Percentiles rank a stretch among this genome's conserved stretches.
Conservation (phyloP, 1,140 invertebrate species). For the Metaphire vulgaris region DNA sequence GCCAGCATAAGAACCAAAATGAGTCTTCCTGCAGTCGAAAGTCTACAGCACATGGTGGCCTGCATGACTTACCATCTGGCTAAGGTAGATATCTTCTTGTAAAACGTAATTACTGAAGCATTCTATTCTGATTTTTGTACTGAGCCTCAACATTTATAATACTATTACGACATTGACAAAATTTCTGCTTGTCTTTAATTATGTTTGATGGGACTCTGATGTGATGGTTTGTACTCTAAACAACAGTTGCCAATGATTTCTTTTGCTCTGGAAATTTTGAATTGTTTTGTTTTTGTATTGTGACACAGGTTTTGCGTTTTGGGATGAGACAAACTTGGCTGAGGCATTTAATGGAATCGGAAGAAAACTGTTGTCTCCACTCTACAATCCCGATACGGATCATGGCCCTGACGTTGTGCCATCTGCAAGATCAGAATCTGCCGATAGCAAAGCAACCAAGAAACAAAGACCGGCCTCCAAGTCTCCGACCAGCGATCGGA, state of each 20-base stretch:
- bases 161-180: no score
- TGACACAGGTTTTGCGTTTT: constrained; percentile 7
- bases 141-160: no score
- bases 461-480: no score
- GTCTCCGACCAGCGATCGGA: no score
- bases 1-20: constrained; percentile 43
- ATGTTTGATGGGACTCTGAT: no score
- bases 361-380: neutral
- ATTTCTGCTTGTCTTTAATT: no score
- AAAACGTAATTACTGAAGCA: no score
- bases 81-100: constrained; percentile 44
- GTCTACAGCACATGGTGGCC: constrained; percentile 52
- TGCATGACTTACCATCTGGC: constrained; percentile 49
- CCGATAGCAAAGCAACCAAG: no score
- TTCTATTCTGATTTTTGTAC: no score
- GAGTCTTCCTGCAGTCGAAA: constrained; percentile 42
- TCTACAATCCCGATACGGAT: neutral
- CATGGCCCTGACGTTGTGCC: neutral
- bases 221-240: no score
- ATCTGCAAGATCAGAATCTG: no score
- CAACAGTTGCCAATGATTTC: no score
- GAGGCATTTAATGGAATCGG: neutral
- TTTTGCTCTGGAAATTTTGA: neutral
- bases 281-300: neutral
- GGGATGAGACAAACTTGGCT: neutral